Evolutionary conservation across 1,140 invertebrate species (phyloP), one percentile per base, ranked within the genome.

Genomic region (Cephus cinctus): DNA sequence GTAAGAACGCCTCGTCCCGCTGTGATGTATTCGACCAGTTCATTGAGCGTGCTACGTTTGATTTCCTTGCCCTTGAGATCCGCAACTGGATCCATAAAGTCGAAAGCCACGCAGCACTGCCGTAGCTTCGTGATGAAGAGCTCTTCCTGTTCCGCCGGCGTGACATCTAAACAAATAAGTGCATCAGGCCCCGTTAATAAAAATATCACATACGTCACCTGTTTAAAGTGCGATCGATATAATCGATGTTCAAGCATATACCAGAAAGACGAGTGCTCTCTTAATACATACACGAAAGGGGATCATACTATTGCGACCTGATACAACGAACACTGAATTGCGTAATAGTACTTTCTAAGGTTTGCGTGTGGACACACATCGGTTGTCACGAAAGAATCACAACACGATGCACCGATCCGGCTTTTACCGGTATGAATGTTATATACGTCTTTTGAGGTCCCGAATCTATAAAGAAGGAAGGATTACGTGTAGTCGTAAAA

Each of bases 11-110:
- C 94, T 67, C 94, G 83, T 47, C 94, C 95, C 57, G 87, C 86
- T 59, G 94, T 94, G 67, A 96, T 93, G 82, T 98, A 97, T 73
- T 98, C 97, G 54, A 98, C 94, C 75, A 99, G 83, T 79, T 99
- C 97, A 80, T 98, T 97, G 47, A 99, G 86, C 54, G 96, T 92
- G 59, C 88, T 89, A 67, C 97, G 85, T 79, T 99, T 99, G 55
- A 98, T 94, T 81, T 99, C 98, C 77, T 99, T 99, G 64, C 92
- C 95, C 80, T 98, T 98, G 56, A 99, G 81, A 78, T 99, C 96
- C 70, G 92, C 90, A 47, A 98, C 89, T 35, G 96, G 94, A 81
- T 99, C 97, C 85, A 98, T 92, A 78, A 99, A 99, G 78, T 99
- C 96, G 80, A 98, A 99, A 61, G 96, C 88, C 65, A 98, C 92